Percentiles rank a stretch among this genome's conserved stretches.
Evolutionary conservation across 2,113 vertebrate genomes (phyloP).

Genomic region (Trematomus loennbergii): DNA sequence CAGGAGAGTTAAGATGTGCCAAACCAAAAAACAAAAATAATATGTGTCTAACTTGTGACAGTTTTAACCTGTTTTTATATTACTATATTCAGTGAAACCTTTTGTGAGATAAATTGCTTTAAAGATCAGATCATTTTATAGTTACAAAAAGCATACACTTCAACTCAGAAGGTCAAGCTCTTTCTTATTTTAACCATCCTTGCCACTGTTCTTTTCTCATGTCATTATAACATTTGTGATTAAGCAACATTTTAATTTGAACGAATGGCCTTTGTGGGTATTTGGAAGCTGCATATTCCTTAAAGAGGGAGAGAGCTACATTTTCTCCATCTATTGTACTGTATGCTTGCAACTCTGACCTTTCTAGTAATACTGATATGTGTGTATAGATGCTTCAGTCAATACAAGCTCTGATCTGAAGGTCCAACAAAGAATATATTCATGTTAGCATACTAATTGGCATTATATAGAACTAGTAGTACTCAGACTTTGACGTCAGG

Average conservation of each 20-base stretch:
- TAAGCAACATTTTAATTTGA: background rate
- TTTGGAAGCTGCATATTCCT: background rate
- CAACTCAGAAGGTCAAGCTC: background rate
- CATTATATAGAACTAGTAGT: background rate
- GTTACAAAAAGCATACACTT: background rate
- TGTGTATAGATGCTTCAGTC: background rate
- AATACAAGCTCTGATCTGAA: background rate
- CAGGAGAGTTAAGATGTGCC: too few relatives aligned
- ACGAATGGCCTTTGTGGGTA: background rate
- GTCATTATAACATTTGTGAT: background rate
- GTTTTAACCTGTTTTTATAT: background rate
- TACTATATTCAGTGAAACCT: background rate
- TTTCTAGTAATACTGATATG: background rate
- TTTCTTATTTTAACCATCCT: background rate
- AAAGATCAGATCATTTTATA: background rate
- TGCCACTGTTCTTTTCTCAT: background rate
- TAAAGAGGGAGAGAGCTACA: background rate
- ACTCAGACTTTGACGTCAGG: background rate
- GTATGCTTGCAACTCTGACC: background rate
- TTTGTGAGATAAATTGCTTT: background rate
- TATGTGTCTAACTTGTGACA: too few relatives aligned
- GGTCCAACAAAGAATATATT: background rate
- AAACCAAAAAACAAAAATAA: too few relatives aligned
- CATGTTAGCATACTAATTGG: background rate
- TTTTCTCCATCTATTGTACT: background rate